phyloP scores from a whole-genome alignment of 2,797 vertebrate genomes.

The Picus viridis region DNA sequence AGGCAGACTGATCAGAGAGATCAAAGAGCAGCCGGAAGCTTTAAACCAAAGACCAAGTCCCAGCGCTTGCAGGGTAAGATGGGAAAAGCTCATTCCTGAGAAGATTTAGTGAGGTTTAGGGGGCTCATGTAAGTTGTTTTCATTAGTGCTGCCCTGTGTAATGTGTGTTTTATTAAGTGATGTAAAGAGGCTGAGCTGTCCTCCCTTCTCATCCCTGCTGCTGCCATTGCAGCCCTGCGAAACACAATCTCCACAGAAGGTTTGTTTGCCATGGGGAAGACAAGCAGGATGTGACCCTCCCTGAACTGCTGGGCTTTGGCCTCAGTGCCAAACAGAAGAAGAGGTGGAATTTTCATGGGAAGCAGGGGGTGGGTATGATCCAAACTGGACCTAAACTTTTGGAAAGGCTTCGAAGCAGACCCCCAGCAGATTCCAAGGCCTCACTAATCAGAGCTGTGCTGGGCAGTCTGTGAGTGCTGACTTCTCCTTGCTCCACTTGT shows the following conservation, averaged over 20 bases:
- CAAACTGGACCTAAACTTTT: background rate
- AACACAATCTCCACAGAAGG: background rate
- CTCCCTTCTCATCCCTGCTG: background rate
- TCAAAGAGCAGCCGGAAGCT: background rate
- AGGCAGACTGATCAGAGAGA: background rate
- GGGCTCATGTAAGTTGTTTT: background rate
- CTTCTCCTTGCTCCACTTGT: background rate
- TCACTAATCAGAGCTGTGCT: background rate
- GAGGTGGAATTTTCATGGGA: background rate
- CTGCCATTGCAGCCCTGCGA: background rate
- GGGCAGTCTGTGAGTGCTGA: background rate
- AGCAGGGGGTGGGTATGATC: background rate
- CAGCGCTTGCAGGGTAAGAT: background rate
- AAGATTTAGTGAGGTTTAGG: slow-evolving; percentile 28
- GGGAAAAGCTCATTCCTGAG: background rate
- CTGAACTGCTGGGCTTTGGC: background rate
- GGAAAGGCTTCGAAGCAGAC: background rate
- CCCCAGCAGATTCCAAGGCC: background rate
- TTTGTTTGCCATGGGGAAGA: background rate
- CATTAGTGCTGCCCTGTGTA: background rate
- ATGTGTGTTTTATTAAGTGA: slow-evolving; percentile 10
- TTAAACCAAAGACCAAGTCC: background rate
- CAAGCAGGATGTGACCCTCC: background rate
- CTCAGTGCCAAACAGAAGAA: background rate
- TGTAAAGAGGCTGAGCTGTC: background rate